Conservation (phyloP, 2,888 invertebrate genomes). For the Heteropelma amictum region DNA sequence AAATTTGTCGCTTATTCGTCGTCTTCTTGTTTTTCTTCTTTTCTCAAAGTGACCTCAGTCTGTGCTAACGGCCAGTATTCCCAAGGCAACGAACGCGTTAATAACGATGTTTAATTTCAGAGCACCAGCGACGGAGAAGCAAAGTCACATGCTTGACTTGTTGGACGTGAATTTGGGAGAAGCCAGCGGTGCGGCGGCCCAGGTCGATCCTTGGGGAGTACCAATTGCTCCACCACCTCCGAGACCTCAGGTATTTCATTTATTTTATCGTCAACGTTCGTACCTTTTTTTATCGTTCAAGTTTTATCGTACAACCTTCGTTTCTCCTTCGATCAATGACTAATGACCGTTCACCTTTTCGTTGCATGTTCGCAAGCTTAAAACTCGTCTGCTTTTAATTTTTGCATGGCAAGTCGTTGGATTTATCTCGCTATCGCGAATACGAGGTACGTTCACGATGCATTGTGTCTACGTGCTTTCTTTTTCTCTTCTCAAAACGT, state of each 20-base stretch:
- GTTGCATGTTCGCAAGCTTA: conserved; percentile 40
- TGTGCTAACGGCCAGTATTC: background rate
- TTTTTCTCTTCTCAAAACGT: background rate
- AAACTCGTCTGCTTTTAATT: conserved; percentile 24
- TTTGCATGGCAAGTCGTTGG: conserved; percentile 70
- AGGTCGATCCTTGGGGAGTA: conserved; percentile 88
- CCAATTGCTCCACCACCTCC: conserved; percentile 79
- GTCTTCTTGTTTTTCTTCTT: background rate
- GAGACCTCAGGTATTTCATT: conserved; percentile 82
- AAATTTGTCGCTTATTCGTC: background rate
- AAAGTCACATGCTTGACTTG: conserved; percentile 89
- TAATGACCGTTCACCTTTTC: conserved; percentile 42
- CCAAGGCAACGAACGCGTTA: conserved; percentile 1
- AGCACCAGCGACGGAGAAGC: conserved; percentile 76
- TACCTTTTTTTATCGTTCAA: too few relatives aligned
- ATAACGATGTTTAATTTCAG: conserved; percentile 63
- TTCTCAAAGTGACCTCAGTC: background rate
- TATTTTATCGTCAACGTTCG: too few relatives aligned
- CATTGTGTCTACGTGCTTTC: background rate
- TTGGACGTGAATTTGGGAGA: conserved; percentile 88
- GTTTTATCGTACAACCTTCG: too few relatives aligned
- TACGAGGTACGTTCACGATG: conserved; percentile 63
- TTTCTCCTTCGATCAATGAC: background rate
- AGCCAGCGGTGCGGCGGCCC: conserved; percentile 80
- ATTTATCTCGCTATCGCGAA: conserved; percentile 69